These are phyloP conservation scores for Mamestra configurata DNA, from an alignment of 1,140 invertebrate genomes.

Conservation along the genomic window DNA sequence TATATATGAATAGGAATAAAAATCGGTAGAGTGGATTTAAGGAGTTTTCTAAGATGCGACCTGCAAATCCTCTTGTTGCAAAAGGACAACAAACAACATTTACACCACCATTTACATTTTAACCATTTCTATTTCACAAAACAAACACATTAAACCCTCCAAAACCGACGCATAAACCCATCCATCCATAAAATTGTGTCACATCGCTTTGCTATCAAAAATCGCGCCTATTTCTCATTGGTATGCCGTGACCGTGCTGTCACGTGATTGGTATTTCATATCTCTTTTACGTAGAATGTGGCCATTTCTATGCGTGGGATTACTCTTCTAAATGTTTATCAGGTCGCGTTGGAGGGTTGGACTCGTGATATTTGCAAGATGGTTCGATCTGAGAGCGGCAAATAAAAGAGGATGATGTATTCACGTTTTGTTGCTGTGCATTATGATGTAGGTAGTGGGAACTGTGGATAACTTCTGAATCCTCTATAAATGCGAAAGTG, in stretches of 20 bases:
- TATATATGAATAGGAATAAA: too few species aligned
- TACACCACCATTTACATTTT: too few species aligned
- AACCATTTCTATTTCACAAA: neutral
- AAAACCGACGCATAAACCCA: neutral
- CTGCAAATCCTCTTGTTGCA: too few species aligned
- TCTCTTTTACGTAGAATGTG: slow-evolving; percentile 37
- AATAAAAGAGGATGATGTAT: neutral
- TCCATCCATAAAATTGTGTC: slow-evolving; percentile 38
- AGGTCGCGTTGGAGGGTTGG: slow-evolving; percentile 6
- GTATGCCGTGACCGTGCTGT: slow-evolving; percentile 27
- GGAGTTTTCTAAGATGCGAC: too few species aligned
- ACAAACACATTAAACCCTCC: slow-evolving; percentile 22
- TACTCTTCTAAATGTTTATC: slow-evolving; percentile 41
- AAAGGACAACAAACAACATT: too few species aligned
- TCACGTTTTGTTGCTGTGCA: neutral
- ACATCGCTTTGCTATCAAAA: slow-evolving; percentile 22
- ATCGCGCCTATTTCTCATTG: slow-evolving; percentile 23
- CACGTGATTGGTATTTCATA: slow-evolving; percentile 50
- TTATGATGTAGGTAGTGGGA: neutral
- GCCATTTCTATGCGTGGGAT: slow-evolving; percentile 26
- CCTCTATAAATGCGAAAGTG: too few species aligned
- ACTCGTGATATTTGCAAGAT: slow-evolving; percentile 10
- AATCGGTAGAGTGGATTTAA: too few species aligned
- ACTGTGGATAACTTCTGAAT: too few species aligned
- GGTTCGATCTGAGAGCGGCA: neutral